Evolutionary conservation across 2,888 invertebrate species (phyloP).

Genomic region (Oligia latruncula): DNA sequence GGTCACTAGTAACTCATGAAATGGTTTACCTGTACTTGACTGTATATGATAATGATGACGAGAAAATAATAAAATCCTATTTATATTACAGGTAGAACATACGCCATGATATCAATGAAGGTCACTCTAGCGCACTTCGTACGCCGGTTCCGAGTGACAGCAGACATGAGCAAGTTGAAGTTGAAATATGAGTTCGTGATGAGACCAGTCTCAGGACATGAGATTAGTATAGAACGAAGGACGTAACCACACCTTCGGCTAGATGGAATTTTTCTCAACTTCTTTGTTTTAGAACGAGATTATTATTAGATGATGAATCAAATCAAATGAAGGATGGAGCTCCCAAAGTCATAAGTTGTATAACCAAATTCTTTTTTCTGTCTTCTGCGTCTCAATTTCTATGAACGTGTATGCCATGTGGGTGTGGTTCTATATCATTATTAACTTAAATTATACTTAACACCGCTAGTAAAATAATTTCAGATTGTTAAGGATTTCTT

Average conservation of each 20-base stretch:
- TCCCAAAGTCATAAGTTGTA: no score
- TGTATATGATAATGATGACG: no score
- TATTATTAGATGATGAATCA: background rate
- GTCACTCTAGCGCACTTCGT: slow-evolving; percentile 67
- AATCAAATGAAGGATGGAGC: background rate
- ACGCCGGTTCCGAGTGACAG: slow-evolving; percentile 64
- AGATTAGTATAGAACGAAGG: slow-evolving; percentile 35
- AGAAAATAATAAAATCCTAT: background rate
- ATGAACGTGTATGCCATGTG: background rate
- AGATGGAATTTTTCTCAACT: no score
- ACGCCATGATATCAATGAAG: slow-evolving; percentile 71
- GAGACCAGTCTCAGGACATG: slow-evolving; percentile 68
- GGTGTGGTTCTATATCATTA: background rate
- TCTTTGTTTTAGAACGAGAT: background rate
- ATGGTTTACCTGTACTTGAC: no score
- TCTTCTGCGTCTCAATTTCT: background rate
- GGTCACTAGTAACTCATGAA: no score
- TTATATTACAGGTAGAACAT: slow-evolving; percentile 67
- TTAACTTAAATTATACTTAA: background rate
- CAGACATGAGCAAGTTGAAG: slow-evolving; percentile 63
- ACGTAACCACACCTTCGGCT: background rate
- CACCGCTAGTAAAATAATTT: no score
- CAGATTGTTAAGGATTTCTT: no score
- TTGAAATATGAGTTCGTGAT: slow-evolving; percentile 67
- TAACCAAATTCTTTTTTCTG: background rate